Conservation (phyloP, 2,113 vertebrate species). For the Boulengeromyrus knoepffleri region DNA sequence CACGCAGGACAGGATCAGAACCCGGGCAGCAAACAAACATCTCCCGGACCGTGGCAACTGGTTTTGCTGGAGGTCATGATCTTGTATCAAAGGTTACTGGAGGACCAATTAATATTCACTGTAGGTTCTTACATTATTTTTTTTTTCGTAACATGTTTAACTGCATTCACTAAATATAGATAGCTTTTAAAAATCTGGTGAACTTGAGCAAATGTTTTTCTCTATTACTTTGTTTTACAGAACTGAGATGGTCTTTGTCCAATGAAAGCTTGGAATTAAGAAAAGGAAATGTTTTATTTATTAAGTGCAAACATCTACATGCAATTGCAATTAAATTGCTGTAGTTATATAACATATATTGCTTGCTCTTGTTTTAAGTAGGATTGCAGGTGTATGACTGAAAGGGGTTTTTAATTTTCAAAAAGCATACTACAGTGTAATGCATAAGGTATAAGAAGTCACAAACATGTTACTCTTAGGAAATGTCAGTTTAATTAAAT, state of each 20-base stretch:
- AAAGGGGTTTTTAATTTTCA: neutral
- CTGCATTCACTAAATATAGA: neutral
- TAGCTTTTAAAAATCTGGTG: neutral
- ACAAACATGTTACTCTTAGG: neutral
- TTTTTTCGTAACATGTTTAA: neutral
- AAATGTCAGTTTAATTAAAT: slow-evolving; percentile 1
- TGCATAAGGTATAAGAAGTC: neutral
- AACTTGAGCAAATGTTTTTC: neutral
- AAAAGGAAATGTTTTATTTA: neutral
- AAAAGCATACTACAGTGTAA: neutral
- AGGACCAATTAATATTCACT: neutral
- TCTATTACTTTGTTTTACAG: neutral
- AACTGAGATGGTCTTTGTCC: neutral
- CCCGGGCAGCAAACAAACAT: neutral
- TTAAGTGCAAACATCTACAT: neutral
- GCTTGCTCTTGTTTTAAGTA: neutral
- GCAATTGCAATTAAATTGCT: slow-evolving; percentile 2
- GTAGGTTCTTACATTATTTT: neutral
- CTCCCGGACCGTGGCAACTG: neutral
- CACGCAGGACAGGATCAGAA: neutral
- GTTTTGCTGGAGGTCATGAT: neutral
- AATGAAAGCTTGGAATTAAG: neutral
- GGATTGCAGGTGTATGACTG: neutral
- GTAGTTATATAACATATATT: neutral
- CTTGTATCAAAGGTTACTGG: neutral